A percentile compares a stretch with the other conserved stretches of the same genome.
Conservation (phyloP, 2,888 invertebrate species). For the Hirtodrosophila histrioides region DNA sequence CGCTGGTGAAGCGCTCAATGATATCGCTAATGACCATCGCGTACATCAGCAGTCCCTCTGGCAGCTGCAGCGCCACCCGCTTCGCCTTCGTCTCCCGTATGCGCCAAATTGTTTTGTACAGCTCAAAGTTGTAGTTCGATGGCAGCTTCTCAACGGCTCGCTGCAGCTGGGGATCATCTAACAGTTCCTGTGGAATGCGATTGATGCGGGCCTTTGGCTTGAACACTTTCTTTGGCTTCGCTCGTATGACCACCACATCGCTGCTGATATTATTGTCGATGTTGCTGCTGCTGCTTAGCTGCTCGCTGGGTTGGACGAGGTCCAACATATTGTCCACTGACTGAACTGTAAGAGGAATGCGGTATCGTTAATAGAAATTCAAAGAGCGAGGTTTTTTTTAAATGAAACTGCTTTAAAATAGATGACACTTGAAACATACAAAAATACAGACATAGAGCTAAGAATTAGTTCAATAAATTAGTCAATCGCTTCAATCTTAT, state of each 20-base stretch:
- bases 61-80: constrained; percentile 97
- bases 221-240: constrained; percentile 92
- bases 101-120: constrained; percentile 98
- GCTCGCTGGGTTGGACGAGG: constrained; percentile 64
- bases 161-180: constrained; percentile 90
- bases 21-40: constrained; percentile 97
- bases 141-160: constrained; percentile 91
- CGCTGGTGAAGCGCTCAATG: constrained; percentile 93
- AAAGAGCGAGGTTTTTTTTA: no score
- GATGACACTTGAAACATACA: neutral
- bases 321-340: constrained; percentile 71
- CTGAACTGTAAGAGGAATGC: constrained; percentile 13
- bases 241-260: constrained; percentile 88
- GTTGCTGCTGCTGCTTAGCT: constrained; percentile 29
- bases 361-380: neutral
- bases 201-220: constrained; percentile 90
- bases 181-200: constrained; percentile 92
- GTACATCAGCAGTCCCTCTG: constrained; percentile 97
- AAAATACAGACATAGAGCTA: neutral
- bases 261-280: constrained; percentile 38
- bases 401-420: neutral
- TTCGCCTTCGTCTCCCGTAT: constrained; percentile 93
- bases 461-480: no score
- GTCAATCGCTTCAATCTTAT: no score
- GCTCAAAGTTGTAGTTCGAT: constrained; percentile 98